A percentile compares a stretch with the other conserved stretches of the same genome.
These are phyloP conservation scores for Dichetophora obliterata DNA, from an alignment of 2,888 invertebrate genomes.

Conservation along the genomic window DNA sequence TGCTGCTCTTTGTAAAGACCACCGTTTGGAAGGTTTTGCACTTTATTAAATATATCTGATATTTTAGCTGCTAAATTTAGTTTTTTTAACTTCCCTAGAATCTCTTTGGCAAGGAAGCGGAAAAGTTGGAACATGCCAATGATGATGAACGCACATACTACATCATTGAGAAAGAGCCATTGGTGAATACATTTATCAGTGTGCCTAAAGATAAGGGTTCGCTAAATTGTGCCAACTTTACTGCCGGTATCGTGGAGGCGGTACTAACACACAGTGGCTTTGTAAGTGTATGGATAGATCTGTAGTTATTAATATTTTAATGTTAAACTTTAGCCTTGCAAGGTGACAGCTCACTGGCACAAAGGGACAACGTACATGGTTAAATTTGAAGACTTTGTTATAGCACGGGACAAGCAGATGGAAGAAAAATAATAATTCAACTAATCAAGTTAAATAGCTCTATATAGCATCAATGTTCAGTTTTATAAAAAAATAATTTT, in stretches of 20 bases:
- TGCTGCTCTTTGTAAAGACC: conserved; percentile 94
- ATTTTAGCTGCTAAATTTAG: neutral
- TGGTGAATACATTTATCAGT: conserved; percentile 97
- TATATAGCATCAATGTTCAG: too few species aligned
- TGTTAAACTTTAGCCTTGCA: conserved; percentile 84
- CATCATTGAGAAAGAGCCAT: conserved; percentile 97
- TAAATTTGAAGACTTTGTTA: conserved; percentile 94
- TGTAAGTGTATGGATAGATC: conserved; percentile 76
- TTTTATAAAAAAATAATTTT: too few species aligned
- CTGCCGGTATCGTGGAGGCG: conserved; percentile 97
- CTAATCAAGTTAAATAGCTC: too few species aligned
- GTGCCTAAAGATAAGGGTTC: conserved; percentile 98
- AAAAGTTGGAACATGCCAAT: conserved; percentile 97
- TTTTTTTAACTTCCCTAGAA: conserved; percentile 74
- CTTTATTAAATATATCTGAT: neutral
- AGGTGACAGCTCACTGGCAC: conserved; percentile 99
- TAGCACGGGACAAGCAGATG: conserved; percentile 89
- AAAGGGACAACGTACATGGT: conserved; percentile 99
- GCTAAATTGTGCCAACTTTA: conserved; percentile 97
- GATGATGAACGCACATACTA: conserved; percentile 99
- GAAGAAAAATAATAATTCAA: conserved; percentile 81
- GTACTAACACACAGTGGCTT: conserved; percentile 95
- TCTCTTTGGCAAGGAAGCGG: conserved; percentile 97
- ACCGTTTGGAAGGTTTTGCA: conserved; percentile 87
- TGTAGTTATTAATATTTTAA: neutral